These are phyloP conservation scores for Ophraella communa DNA, from an alignment of 2,888 invertebrate genomes.

Conservation along the genomic window DNA sequence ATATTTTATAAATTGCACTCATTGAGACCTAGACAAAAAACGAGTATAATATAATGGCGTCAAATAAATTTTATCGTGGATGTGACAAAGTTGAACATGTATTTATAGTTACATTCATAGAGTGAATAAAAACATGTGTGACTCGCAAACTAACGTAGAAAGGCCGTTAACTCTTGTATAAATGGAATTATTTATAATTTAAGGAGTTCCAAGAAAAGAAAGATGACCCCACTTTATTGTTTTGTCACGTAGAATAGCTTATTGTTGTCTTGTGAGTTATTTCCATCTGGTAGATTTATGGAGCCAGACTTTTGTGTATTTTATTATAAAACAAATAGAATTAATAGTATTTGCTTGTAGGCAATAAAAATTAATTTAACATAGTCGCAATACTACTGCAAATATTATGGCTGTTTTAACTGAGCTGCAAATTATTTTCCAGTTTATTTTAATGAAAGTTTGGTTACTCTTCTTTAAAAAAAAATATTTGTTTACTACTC, in stretches of 20 bases:
- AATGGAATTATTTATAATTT: slow-evolving; percentile 13
- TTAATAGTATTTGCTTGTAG: no score
- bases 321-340: not conserved
- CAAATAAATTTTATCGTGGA: slow-evolving; percentile 10
- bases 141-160: slow-evolving; percentile 1
- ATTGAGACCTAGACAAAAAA: not conserved
- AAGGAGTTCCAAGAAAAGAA: slow-evolving; percentile 1
- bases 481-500: no score
- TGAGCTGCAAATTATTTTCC: no score
- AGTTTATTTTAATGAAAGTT: no score
- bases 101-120: slow-evolving; percentile 9
- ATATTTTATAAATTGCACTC: not conserved
- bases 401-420: no score
- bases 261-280: not conserved
- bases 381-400: no score
- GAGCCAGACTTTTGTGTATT: not conserved
- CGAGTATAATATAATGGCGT: not conserved
- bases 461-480: no score
- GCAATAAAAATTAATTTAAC: no score
- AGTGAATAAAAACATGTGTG: not conserved
- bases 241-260: slow-evolving; percentile 1
- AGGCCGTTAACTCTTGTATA: slow-evolving; percentile 10
- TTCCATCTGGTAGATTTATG: not conserved
- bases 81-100: slow-evolving; percentile 8
- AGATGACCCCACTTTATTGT: not conserved